phyloP scores from a whole-genome alignment of 2,888 invertebrate genomes.

The Disparrhopalites patrizii region DNA sequence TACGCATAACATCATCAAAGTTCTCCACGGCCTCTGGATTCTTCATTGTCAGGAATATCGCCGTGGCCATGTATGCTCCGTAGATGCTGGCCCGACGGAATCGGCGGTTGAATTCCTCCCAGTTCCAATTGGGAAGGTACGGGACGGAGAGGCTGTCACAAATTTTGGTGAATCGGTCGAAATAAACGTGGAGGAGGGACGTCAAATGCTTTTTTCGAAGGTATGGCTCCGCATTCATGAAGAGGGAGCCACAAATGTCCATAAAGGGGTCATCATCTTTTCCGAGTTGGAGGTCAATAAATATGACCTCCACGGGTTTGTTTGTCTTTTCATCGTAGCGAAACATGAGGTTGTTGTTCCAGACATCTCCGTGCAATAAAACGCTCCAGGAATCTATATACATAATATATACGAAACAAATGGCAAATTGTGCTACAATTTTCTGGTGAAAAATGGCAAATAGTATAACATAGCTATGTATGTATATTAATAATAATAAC shows the following conservation, averaged over 20 bases:
- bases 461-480: too few species aligned
- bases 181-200: slow-evolving; percentile 15
- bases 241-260: slow-evolving; percentile 38
- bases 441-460: too few species aligned
- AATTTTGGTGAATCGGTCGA: slow-evolving; percentile 4
- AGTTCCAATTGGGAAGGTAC: not conserved
- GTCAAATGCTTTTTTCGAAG: slow-evolving; percentile 24
- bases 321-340: slow-evolving; percentile 27
- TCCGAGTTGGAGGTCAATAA: slow-evolving; percentile 40
- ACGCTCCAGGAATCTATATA: slow-evolving; percentile 34
- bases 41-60: too few species aligned
- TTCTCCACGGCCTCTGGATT: not conserved
- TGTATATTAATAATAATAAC: too few species aligned
- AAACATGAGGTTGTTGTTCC: slow-evolving; percentile 43
- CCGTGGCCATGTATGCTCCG: not conserved
- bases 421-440: too few species aligned
- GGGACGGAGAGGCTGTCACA: not conserved
- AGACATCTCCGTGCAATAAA: slow-evolving; percentile 36
- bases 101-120: slow-evolving; percentile 1
- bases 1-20: not conserved
- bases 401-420: not conserved
- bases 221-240: slow-evolving; percentile 31
- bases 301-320: slow-evolving; percentile 24
- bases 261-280: slow-evolving; percentile 31
- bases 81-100: not conserved